These are phyloP conservation scores for Mactromeris polynyma DNA, from an alignment of 2,888 invertebrate genomes.

Conservation along the genomic window DNA sequence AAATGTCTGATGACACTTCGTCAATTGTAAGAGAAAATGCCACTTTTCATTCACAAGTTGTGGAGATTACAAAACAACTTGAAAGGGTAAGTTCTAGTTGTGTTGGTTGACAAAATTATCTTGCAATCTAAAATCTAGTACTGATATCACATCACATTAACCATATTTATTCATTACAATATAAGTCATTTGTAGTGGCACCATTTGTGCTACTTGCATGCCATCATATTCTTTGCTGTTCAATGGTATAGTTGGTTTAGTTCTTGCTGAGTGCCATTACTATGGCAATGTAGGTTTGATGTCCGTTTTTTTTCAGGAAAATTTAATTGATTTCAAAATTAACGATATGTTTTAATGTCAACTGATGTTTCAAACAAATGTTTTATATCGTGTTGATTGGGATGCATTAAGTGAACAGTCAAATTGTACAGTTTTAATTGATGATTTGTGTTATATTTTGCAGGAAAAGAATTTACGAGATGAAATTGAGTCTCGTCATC, in stretches of 20 bases:
- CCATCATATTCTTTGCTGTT: too few species aligned
- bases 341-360: too few species aligned
- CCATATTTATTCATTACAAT: too few species aligned
- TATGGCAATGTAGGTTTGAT: too few species aligned
- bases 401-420: background rate
- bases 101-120: background rate
- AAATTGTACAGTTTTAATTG: background rate
- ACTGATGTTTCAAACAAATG: background rate
- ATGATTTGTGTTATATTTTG: background rate
- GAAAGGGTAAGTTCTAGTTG: constrained; percentile 79
- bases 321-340: too few species aligned
- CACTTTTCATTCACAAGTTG: constrained; percentile 79
- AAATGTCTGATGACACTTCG: constrained; percentile 83
- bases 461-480: constrained; percentile 83
- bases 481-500: constrained; percentile 80
- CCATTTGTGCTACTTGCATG: too few species aligned
- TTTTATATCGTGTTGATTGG: background rate
- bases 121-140: too few species aligned
- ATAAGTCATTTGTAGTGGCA: too few species aligned
- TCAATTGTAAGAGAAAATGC: constrained; percentile 84
- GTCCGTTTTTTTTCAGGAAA: too few species aligned
- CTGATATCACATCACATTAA: too few species aligned
- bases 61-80: constrained; percentile 82
- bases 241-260: too few species aligned
- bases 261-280: too few species aligned